phyloP scores from a whole-genome alignment of 1,140 invertebrate species.

The Teleogryllus occipitalis region DNA sequence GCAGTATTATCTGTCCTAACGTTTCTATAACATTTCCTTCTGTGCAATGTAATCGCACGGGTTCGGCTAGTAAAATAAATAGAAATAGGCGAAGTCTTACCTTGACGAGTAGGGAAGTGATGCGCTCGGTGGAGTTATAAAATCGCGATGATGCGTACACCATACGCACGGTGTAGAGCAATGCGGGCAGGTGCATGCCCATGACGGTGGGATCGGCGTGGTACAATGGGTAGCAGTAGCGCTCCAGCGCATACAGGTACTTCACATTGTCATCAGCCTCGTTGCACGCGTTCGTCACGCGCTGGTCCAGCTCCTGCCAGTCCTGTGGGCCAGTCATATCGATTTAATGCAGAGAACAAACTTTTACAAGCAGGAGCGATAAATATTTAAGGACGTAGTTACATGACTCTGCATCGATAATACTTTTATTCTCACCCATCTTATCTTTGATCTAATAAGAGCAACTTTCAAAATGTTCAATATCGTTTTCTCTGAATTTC shows the following conservation, averaged over 20 bases:
- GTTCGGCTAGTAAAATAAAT: too few species aligned
- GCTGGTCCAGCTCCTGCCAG: slow-evolving; percentile 66
- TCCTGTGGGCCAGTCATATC: slow-evolving; percentile 40
- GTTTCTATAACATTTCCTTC: too few species aligned
- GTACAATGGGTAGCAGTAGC: slow-evolving; percentile 77
- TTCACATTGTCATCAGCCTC: slow-evolving; percentile 83
- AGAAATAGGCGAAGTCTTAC: slow-evolving; percentile 36
- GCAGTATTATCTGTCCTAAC: too few species aligned
- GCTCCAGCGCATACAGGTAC: slow-evolving; percentile 78
- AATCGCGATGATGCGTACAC: slow-evolving; percentile 78
- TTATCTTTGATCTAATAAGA: too few species aligned
- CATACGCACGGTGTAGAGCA: slow-evolving; percentile 69
- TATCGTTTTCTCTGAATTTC: too few species aligned
- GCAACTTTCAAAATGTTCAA: too few species aligned
- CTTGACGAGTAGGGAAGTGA: slow-evolving; percentile 69
- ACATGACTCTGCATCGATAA: background rate
- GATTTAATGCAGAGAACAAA: background rate
- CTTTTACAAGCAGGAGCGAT: background rate
- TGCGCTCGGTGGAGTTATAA: slow-evolving; percentile 71
- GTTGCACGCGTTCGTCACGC: slow-evolving; percentile 64
- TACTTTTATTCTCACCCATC: too few species aligned
- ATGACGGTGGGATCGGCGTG: slow-evolving; percentile 62
- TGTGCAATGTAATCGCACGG: too few species aligned
- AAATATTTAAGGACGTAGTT: background rate
- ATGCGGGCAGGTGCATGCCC: slow-evolving; percentile 54